These are phyloP conservation scores for Hystrix cristata DNA, from an alignment of 2,113 vertebrate genomes.

Conservation along the genomic window DNA sequence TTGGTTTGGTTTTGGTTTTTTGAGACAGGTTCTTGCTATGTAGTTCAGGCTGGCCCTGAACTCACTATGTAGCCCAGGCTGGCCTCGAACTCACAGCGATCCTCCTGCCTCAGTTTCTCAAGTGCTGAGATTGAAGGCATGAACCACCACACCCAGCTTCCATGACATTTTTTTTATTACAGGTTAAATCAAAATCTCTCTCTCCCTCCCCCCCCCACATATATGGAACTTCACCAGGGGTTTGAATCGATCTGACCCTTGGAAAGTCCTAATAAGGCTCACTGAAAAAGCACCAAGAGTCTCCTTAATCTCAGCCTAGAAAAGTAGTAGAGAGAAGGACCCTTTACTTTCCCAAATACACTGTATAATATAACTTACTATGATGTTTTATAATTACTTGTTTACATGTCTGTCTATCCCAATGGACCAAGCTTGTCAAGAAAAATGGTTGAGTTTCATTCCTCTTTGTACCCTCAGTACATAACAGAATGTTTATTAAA, in stretches of 20 bases:
- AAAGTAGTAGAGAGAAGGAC: not conserved
- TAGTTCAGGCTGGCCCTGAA: no score
- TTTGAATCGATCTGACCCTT: not conserved
- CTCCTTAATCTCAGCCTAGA: not conserved
- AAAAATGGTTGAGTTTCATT: conserved; percentile 32
- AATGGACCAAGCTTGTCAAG: not conserved
- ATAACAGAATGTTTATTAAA: conserved; percentile 24
- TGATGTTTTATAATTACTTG: conserved; percentile 57
- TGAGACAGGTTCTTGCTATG: no score
- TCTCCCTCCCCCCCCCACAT: not conserved
- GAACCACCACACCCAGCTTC: not conserved
- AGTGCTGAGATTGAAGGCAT: no score
- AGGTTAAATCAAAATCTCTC: not conserved
- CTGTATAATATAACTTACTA: not conserved
- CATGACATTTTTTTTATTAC: not conserved
- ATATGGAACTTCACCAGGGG: not conserved
- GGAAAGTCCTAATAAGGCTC: not conserved
- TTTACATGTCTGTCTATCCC: conserved; percentile 1
- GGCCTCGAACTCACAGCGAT: no score
- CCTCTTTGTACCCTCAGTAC: not conserved
- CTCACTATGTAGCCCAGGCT: no score
- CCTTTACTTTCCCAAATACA: not conserved
- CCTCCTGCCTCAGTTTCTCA: no score
- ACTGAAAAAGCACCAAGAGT: not conserved
- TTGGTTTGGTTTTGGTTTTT: no score